Percentiles rank a stretch among this genome's conserved stretches.
phyloP scores from a whole-genome alignment of 2,888 invertebrate species.

The Muschampia plurimacula region DNA sequence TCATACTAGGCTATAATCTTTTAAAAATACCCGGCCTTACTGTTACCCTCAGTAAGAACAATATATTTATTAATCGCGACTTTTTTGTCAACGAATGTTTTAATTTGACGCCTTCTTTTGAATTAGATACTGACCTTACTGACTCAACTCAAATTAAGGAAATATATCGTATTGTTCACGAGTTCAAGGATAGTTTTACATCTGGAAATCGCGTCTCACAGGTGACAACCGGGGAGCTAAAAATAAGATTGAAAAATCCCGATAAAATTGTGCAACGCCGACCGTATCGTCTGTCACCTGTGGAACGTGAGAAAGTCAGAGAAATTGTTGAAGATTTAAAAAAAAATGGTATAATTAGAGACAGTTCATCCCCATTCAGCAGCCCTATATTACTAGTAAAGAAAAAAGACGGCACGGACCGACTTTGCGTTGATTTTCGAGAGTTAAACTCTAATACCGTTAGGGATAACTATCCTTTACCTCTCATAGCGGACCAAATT shows the following conservation, averaged over 20 bases:
- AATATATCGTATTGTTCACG: neutral
- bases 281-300: neutral
- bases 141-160: neutral
- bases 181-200: slow-evolving; percentile 4
- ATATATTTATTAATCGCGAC: neutral
- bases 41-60: neutral
- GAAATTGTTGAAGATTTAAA: neutral
- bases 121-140: slow-evolving; percentile 7
- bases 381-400: slow-evolving; percentile 39
- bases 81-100: slow-evolving; percentile 10
- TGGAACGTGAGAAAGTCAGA: neutral
- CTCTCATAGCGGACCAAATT: slow-evolving; percentile 37
- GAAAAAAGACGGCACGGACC: slow-evolving; percentile 51
- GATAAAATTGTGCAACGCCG: neutral
- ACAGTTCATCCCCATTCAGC: neutral
- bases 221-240: neutral
- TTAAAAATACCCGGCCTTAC: slow-evolving; percentile 6
- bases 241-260: neutral
- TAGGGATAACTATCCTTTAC: slow-evolving; percentile 46
- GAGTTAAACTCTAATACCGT: slow-evolving; percentile 47
- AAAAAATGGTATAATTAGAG: neutral
- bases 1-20: slow-evolving; percentile 8
- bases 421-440: slow-evolving; percentile 50
- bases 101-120: neutral
- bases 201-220: slow-evolving; percentile 39